Conservation (phyloP, 2,888 invertebrate genomes). For the Petrolisthes cinctipes region DNA sequence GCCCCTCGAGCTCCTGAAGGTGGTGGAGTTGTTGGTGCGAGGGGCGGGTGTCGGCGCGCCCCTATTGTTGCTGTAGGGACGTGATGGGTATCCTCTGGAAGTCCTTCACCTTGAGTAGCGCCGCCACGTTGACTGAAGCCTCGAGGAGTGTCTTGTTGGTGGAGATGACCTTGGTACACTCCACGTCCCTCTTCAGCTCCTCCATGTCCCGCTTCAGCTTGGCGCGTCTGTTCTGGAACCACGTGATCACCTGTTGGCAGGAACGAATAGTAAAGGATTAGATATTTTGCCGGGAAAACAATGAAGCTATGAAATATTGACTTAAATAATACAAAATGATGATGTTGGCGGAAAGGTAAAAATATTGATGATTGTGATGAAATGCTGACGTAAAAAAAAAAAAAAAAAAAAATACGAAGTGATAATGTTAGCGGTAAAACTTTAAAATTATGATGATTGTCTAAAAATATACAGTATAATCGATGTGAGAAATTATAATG, state of each 20-base stretch:
- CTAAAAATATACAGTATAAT: too few species aligned
- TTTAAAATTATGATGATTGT: too few species aligned
- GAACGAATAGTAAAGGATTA: too few species aligned
- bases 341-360: too few species aligned
- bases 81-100: conserved; percentile 61
- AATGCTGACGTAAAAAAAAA: too few species aligned
- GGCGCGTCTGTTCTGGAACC: conserved; percentile 94
- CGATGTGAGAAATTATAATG: too few species aligned
- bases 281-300: too few species aligned
- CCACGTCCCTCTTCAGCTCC: conserved; percentile 96
- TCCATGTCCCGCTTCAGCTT: conserved; percentile 97
- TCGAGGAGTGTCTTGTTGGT: conserved; percentile 59
- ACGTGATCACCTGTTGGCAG: conserved; percentile 85
- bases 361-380: too few species aligned
- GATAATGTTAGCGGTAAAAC: too few species aligned
- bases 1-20: neutral
- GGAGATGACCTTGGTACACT: conserved; percentile 71
- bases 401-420: too few species aligned
- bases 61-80: conserved; percentile 41
- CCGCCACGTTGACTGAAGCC: conserved; percentile 64
- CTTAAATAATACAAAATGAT: too few species aligned
- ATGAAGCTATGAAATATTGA: too few species aligned
- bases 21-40: neutral
- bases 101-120: conserved; percentile 61
- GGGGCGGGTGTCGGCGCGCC: conserved; percentile 7